These are phyloP conservation scores for Lamellibrachia satsuma DNA, from an alignment of 2,888 invertebrate species.

Conservation along the genomic window DNA sequence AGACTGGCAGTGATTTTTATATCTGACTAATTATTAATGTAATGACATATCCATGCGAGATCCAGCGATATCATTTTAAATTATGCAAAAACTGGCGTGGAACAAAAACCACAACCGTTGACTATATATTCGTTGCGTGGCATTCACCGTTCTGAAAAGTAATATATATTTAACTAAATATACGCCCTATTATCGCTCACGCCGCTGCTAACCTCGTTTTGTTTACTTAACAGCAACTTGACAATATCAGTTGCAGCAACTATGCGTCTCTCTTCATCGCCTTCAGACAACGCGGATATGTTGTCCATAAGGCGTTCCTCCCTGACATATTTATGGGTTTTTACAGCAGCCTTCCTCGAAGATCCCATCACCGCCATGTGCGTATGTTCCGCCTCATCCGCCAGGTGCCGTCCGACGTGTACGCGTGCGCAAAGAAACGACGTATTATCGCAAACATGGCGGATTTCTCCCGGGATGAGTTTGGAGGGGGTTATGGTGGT, in stretches of 20 bases:
- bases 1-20: too few relatives aligned
- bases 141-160: background rate
- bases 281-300: constrained; percentile 20
- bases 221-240: constrained; percentile 22
- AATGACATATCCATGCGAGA: too few relatives aligned
- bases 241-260: constrained; percentile 23
- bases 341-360: constrained; percentile 8
- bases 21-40: too few relatives aligned
- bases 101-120: background rate
- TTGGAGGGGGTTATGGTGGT: constrained; percentile 12
- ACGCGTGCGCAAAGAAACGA: constrained; percentile 17
- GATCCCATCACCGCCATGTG: constrained; percentile 12
- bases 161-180: background rate
- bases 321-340: constrained; percentile 19
- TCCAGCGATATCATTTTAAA: too few relatives aligned
- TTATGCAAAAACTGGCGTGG: too few relatives aligned
- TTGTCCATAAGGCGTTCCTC: constrained; percentile 21
- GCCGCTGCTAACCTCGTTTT: constrained; percentile 19
- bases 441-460: constrained; percentile 17
- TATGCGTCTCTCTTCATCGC: constrained; percentile 19
- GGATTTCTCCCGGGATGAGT: constrained; percentile 17
- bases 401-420: background rate
- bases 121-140: background rate
- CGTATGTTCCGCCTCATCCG: background rate
- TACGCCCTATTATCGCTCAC: background rate